phyloP scores from a whole-genome alignment of 2,888 invertebrate genomes.

The Thecocarcelia acutangulata region DNA sequence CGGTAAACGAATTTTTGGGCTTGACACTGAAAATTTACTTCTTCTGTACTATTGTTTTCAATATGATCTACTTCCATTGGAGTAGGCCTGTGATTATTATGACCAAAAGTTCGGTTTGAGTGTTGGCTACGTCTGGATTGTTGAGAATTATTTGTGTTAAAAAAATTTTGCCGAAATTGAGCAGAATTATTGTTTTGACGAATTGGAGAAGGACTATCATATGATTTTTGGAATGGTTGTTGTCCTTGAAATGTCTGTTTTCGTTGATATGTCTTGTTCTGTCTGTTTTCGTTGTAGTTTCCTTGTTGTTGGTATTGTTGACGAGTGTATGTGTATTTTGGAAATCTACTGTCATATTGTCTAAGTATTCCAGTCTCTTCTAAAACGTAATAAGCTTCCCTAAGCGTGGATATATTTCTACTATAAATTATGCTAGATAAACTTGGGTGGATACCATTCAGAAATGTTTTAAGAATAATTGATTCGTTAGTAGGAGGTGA shows the following conservation, averaged over 20 bases:
- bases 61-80: slow-evolving; percentile 64
- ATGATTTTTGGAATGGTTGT: slow-evolving; percentile 7
- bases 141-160: slow-evolving; percentile 31
- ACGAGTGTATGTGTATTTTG: no score
- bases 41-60: slow-evolving; percentile 16
- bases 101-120: slow-evolving; percentile 18
- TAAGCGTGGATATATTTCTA: no score
- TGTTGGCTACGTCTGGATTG: slow-evolving; percentile 32
- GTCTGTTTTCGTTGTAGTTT: slow-evolving; percentile 19
- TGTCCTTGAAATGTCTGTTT: slow-evolving; percentile 18
- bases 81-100: slow-evolving; percentile 28
- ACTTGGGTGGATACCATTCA: slow-evolving; percentile 61
- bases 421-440: slow-evolving; percentile 63
- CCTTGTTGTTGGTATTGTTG: slow-evolving; percentile 17
- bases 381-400: slow-evolving; percentile 64
- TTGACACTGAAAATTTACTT: slow-evolving; percentile 66
- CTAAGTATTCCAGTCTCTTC: slow-evolving; percentile 59
- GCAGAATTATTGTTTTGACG: slow-evolving; percentile 15
- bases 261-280: slow-evolving; percentile 25
- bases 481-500: slow-evolving; percentile 63
- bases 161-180: slow-evolving; percentile 31
- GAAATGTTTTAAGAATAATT: slow-evolving; percentile 64
- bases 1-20: slow-evolving; percentile 53
- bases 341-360: slow-evolving; percentile 32
- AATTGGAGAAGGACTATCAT: slow-evolving; percentile 12